Base-by-base conservation (phyloP, 2,797 vertebrate genomes). In the Sternotherus odoratus region DNA sequence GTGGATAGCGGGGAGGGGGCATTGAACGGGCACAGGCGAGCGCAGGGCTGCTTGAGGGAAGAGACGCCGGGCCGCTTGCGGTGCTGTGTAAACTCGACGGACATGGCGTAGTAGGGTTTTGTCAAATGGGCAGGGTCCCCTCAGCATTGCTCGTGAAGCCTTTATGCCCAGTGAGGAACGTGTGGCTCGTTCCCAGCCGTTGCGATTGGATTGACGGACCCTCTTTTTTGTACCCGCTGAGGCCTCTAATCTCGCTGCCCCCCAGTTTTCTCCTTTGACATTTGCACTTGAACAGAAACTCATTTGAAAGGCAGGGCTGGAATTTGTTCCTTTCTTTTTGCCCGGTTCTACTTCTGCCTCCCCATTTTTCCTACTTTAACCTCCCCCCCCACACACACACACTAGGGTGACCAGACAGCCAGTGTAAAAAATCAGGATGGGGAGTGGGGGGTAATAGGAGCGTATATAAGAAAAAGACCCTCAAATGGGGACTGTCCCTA, bases 371-470 rank as follows among this genome's bases (percentile, higher is more conserved):
- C 56, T 80, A 1, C 49, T 79, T 91, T 11, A 54, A n/a, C n/a
- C n/a, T n/a, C 23, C 85, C 77, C 92, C 63, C 79, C 87, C 79
- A 89, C 57, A 93, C 89, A n/a, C n/a, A n/a, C n/a, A n/a, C n/a
- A n/a, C n/a, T n/a, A n/a, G n/a, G n/a, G n/a, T n/a, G n/a, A n/a
- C n/a, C n/a, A n/a, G n/a, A n/a, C n/a, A n/a, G n/a, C n/a, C n/a
- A n/a, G n/a, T n/a, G n/a, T n/a, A n/a, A n/a, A n/a, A n/a, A n/a
- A n/a, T n/a, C n/a, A n/a, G n/a, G n/a, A n/a, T n/a, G n/a, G n/a
- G n/a, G n/a, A n/a, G n/a, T n/a, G n/a, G n/a, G n/a, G n/a, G n/a
- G n/a, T n/a, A n/a, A n/a, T n/a, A n/a, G n/a, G n/a, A n/a, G n/a
- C n/a, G n/a, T n/a, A n/a, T n/a, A n/a, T n/a, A n/a, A n/a, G n/a